phyloP scores from a whole-genome alignment of 2,888 invertebrate species.

The Drosophila paramelanica region DNA sequence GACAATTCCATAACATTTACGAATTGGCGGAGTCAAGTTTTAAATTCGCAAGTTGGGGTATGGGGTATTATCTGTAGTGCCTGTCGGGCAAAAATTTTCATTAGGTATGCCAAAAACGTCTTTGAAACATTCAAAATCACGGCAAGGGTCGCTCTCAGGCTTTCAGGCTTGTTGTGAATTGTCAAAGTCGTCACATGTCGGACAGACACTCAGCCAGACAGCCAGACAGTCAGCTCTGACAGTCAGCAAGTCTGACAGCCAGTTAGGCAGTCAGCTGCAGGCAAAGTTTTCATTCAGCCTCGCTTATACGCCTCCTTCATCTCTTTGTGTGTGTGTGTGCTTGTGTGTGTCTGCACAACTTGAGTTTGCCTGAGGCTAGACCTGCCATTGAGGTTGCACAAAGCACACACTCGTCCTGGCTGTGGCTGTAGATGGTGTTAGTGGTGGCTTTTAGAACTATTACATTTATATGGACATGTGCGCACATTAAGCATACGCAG shows the following conservation, averaged over 20 bases:
- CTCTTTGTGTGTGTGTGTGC: conserved; percentile 12
- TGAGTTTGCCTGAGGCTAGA: conserved; percentile 44
- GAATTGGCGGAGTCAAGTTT: conserved; percentile 36
- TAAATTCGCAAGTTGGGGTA: conserved; percentile 40
- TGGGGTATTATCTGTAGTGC: not conserved
- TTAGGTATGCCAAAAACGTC: conserved; percentile 66
- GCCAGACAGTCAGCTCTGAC: conserved; percentile 21
- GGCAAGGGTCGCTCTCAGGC: conserved; percentile 26
- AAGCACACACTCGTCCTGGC: conserved; percentile 40
- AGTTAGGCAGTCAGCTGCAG: conserved; percentile 62
- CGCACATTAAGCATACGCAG: conserved; percentile 70
- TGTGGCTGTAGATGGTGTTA: conserved; percentile 14
- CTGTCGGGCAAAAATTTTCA: conserved; percentile 50
- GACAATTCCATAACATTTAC: conserved; percentile 39
- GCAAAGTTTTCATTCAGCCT: conserved; percentile 40
- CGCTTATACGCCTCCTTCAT: conserved; percentile 5
- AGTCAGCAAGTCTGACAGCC: conserved; percentile 35
- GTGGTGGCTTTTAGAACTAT: conserved; percentile 60
- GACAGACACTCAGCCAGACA: conserved; percentile 33
- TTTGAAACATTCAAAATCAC: conserved; percentile 52
- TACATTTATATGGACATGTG: conserved; percentile 71
- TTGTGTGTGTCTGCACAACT: conserved; percentile 50
- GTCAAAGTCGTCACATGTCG: conserved; percentile 64
- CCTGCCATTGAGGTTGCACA: conserved; percentile 68
- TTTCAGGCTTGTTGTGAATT: conserved; percentile 36